Base-by-base conservation (phyloP, 2,888 invertebrate species). In the Trissonchulus latispiculum region DNA sequence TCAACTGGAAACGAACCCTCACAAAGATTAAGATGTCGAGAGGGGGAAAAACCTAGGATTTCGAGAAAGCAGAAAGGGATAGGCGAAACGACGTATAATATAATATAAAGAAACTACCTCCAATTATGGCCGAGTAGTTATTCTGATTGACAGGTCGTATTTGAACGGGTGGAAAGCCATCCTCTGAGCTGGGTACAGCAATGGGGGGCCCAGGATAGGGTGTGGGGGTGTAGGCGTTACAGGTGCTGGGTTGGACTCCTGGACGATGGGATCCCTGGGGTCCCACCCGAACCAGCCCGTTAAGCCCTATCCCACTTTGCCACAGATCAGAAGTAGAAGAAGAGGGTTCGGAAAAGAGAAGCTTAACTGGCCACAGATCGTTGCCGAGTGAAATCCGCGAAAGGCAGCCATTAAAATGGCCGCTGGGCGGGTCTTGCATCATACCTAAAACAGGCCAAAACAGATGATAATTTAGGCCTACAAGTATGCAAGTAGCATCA, bases 121-220 rank as follows among this genome's bases (percentile, higher is more conserved):
- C 69, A 68, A 68, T 68, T 35, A 68, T 33, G 69, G 69, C 35
- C 8, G 33, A 33, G n/a, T 35, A 68, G 33, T 68, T 68, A 36
- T 33, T 36, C 18, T 68, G n/a, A 35, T 68, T 23, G 3, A 68
- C 69, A 32, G 69, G 69, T 35, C 69, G 69, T n/a, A 68, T 33
- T 32, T 33, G 33, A 23, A 68, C 23, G 69, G 33, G n/a, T 3
- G 69, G 69, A 33, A 68, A 68, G 3, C 36, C 8, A n/a, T 32
- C 36, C 23, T 23, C n/a, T n/a, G 2, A 32, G 28, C 29, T n/a
- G 36, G n/a, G 69, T 3, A 36, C 35, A 3, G 36, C 35, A 15
- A 2, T 8, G 35, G 69, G 69, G n/a, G 36, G n/a, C n/a, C n/a
- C n/a, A 23, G 48, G 48, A 2, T n/a, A 36, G 28, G 69, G 69